These are phyloP conservation scores for Calephelis nemesis DNA, from an alignment of 1,140 invertebrate genomes.

Conservation along the genomic window DNA sequence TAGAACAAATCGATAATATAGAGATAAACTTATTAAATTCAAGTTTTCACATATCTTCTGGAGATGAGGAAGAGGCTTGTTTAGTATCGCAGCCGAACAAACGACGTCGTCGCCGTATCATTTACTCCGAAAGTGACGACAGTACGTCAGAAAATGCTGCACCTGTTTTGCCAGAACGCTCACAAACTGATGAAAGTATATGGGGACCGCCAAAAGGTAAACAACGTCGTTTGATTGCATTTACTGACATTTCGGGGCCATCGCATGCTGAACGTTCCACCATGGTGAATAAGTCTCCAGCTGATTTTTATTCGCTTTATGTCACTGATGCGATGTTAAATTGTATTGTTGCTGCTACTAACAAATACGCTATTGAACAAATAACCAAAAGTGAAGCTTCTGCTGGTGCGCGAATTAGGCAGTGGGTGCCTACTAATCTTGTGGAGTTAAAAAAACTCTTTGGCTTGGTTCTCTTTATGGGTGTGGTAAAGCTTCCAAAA, in stretches of 20 bases:
- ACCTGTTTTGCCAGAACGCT: not conserved
- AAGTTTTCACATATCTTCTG: too few species aligned
- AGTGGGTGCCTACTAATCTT: not conserved
- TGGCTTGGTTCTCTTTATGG: conserved; percentile 19
- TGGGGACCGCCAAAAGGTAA: conserved; percentile 26
- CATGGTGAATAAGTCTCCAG: not conserved
- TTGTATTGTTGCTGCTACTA: not conserved
- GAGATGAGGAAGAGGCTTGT: too few species aligned
- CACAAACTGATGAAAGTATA: not conserved
- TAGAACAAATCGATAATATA: too few species aligned
- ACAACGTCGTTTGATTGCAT: conserved; percentile 13
- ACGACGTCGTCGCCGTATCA: not conserved
- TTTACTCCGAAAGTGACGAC: not conserved
- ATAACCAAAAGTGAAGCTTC: not conserved
- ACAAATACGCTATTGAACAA: not conserved
- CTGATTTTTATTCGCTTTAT: not conserved
- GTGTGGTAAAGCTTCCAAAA: conserved; percentile 25
- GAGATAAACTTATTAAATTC: too few species aligned
- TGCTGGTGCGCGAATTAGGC: not conserved
- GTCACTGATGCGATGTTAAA: not conserved
- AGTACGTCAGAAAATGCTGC: not conserved
- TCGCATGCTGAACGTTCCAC: not conserved
- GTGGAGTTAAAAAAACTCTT: not conserved
- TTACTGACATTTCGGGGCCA: not conserved
- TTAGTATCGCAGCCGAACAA: not conserved